These are phyloP conservation scores for Drosophila nigrodunni DNA, from an alignment of 1,140 invertebrate genomes.

Conservation along the genomic window DNA sequence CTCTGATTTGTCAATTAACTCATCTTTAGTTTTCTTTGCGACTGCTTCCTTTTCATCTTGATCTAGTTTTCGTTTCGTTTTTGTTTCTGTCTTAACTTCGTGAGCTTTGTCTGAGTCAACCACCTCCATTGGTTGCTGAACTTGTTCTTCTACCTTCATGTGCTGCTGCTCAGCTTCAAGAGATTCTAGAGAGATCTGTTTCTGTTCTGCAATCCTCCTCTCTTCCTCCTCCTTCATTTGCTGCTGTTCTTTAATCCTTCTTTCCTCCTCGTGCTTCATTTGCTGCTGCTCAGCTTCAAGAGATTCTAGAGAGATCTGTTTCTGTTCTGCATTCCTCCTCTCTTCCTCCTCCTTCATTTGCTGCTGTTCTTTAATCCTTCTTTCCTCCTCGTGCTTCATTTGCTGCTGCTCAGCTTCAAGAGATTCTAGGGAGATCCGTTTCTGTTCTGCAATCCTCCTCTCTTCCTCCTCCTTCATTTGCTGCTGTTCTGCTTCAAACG, in stretches of 20 bases:
- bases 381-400: background rate
- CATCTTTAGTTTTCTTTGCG: slow-evolving; percentile 36
- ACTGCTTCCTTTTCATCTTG: slow-evolving; percentile 31
- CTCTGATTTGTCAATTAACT: slow-evolving; percentile 14
- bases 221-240: background rate
- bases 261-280: background rate
- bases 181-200: background rate
- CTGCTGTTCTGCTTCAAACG: background rate
- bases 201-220: background rate
- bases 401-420: background rate
- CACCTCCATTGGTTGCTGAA: background rate
- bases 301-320: background rate
- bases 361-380: no score
- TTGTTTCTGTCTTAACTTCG: slow-evolving; percentile 30
- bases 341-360: background rate
- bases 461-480: background rate
- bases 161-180: background rate
- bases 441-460: background rate
- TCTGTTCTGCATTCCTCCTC: background rate
- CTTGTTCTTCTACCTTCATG: background rate
- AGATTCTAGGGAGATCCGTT: background rate
- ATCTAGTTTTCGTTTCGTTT: slow-evolving; percentile 26
- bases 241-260: no score
- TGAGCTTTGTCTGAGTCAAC: background rate
- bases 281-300: background rate